These are phyloP conservation scores for Perca flavescens DNA, from an alignment of 2,113 vertebrate species.

Conservation along the genomic window DNA sequence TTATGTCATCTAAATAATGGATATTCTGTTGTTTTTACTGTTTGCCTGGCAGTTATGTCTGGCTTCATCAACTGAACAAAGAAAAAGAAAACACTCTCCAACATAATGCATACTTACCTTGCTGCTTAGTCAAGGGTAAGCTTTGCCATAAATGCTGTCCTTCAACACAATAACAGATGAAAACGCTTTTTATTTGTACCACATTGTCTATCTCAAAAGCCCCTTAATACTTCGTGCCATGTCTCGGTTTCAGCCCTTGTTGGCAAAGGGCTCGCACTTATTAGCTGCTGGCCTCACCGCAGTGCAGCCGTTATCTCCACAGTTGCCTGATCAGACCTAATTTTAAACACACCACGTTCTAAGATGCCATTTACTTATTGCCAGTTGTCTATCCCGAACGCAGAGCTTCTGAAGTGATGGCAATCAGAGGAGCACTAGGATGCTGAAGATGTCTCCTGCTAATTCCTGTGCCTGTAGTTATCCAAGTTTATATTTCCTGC, in stretches of 20 bases:
- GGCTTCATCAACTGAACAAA: slow-evolving; percentile 9
- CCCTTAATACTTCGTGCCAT: slow-evolving; percentile 46
- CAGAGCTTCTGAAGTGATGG: slow-evolving; percentile 23
- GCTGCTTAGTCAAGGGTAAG: slow-evolving; percentile 36
- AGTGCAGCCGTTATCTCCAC: slow-evolving; percentile 51
- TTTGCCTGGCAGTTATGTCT: not conserved
- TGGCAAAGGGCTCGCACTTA: slow-evolving; percentile 47
- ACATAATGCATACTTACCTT: slow-evolving; percentile 32
- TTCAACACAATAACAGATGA: slow-evolving; percentile 33
- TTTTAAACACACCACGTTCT: slow-evolving; percentile 37
- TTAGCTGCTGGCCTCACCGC: slow-evolving; percentile 48
- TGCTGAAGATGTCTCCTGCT: slow-evolving; percentile 4
- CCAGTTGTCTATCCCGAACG: slow-evolving; percentile 35
- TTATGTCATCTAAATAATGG: not conserved
- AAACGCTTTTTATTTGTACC: slow-evolving; percentile 31
- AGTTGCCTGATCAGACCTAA: slow-evolving; percentile 55
- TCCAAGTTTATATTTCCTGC: not conserved
- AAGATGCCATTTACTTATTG: slow-evolving; percentile 22
- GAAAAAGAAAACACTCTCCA: slow-evolving; percentile 3
- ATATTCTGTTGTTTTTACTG: slow-evolving; percentile 5
- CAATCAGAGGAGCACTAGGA: slow-evolving; percentile 12
- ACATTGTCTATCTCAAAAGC: slow-evolving; percentile 53
- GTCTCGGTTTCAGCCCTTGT: slow-evolving; percentile 53
- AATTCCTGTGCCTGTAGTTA: not conserved
- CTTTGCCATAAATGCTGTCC: slow-evolving; percentile 32